Evolutionary conservation across 2,797 vertebrate genomes (phyloP).

Genomic region (Chelon labrosus): DNA sequence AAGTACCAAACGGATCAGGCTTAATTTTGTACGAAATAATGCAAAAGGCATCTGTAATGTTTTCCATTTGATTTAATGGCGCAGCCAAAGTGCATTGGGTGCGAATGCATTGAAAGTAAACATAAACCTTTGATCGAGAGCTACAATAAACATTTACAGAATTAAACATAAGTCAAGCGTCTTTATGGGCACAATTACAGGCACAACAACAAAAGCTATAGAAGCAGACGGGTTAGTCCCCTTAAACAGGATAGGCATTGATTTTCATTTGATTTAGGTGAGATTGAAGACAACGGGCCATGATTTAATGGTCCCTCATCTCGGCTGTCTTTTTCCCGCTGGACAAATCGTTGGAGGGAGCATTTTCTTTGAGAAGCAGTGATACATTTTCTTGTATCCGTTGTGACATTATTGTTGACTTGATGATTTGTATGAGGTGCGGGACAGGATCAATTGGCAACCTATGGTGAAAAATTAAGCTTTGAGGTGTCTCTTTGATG

Average conservation of each 20-base stretch:
- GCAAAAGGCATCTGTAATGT: neutral
- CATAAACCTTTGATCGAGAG: neutral
- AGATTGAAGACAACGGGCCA: neutral
- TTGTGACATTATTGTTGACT: neutral
- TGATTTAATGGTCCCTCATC: neutral
- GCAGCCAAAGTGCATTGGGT: neutral
- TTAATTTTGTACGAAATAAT: neutral
- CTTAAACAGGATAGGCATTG: neutral
- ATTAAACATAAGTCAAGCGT: neutral
- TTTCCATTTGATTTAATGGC: neutral
- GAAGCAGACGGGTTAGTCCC: slow-evolving; percentile 1
- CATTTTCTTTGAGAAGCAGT: neutral
- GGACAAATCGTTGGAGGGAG: neutral
- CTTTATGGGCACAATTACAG: neutral
- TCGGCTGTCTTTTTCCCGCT: neutral
- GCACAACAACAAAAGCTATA: neutral
- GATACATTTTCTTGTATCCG: neutral
- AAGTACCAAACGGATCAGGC: neutral
- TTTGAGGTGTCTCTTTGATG: no score
- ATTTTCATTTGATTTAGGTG: slow-evolving; percentile 1
- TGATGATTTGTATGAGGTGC: neutral
- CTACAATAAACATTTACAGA: neutral
- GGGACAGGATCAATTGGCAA: no score
- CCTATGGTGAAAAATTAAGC: no score
- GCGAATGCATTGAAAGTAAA: neutral